Conservation (phyloP, 2,797 vertebrate species). For the Neomorphus geoffroyi region DNA sequence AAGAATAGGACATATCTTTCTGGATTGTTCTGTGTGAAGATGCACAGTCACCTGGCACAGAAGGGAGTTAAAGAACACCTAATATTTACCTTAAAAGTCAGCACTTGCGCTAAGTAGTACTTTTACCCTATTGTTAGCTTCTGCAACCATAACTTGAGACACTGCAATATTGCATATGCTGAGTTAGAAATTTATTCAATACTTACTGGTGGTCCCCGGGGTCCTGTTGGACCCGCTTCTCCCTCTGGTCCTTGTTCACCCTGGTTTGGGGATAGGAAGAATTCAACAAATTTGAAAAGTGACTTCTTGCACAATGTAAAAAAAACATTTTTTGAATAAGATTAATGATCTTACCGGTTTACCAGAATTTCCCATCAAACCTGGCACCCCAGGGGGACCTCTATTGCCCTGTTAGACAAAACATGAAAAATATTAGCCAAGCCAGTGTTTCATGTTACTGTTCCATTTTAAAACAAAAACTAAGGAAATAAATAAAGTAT, state of each 20-base stretch:
- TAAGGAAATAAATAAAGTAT: background rate
- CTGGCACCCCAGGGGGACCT: slow-evolving; percentile 84
- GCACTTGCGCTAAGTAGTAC: background rate
- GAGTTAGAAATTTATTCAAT: background rate
- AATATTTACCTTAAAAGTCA: background rate
- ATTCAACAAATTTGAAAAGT: background rate
- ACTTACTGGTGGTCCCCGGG: slow-evolving; percentile 89
- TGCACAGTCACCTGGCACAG: background rate
- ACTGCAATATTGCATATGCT: background rate
- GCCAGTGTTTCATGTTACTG: background rate
- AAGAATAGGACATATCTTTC: background rate
- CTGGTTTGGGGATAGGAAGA: slow-evolving; percentile 69
- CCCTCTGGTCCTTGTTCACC: slow-evolving; percentile 91
- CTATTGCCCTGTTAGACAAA: slow-evolving; percentile 81
- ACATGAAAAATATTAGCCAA: background rate
- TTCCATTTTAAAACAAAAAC: background rate
- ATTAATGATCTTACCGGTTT: slow-evolving; percentile 83
- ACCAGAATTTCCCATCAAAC: slow-evolving; percentile 90
- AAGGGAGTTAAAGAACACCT: background rate
- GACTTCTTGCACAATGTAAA: background rate
- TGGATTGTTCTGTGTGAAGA: background rate
- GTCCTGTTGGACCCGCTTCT: slow-evolving; percentile 86
- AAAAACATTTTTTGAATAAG: background rate
- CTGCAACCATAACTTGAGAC: background rate
- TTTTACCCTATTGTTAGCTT: background rate